A percentile compares a stretch with the other conserved stretches of the same genome.
These are phyloP conservation scores for Amphimedon queenslandica DNA, from an alignment of 37 sponge, comb jelly and placozoan genomes.

Conservation along the genomic window DNA sequence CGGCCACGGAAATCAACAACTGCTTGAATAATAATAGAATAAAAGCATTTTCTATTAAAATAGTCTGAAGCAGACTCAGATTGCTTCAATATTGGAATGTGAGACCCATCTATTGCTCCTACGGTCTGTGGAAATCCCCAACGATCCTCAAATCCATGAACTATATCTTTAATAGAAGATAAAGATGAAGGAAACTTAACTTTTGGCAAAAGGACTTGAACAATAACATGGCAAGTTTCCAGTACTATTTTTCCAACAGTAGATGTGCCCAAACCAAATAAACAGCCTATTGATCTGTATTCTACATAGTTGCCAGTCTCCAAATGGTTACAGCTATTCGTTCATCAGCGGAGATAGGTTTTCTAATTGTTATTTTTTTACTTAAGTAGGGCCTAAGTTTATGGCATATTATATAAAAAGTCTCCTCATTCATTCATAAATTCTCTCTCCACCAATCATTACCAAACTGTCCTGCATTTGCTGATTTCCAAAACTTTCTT, in stretches of 20 bases:
- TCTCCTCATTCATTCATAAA: not conserved
- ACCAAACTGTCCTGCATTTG: not conserved
- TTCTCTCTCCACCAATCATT: conserved; percentile 12
- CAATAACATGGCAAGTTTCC: conserved; percentile 28
- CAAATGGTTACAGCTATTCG: conserved; percentile 39
- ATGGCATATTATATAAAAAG: conserved; percentile 2
- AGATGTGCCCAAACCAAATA: conserved; percentile 36
- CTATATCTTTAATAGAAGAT: conserved; percentile 14
- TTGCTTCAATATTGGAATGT: conserved; percentile 24
- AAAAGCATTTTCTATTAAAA: conserved; percentile 28
- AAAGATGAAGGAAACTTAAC: not conserved
- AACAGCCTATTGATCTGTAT: conserved; percentile 17
- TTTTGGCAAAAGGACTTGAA: conserved; percentile 7
- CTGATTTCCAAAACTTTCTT: not conserved
- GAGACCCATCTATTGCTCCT: conserved; percentile 40
- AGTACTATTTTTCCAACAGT: conserved; percentile 32
- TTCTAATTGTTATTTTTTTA: not conserved
- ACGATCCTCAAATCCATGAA: conserved; percentile 18
- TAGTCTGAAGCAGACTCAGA: conserved; percentile 20
- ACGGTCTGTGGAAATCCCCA: conserved; percentile 31
- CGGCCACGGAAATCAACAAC: conserved; percentile 18
- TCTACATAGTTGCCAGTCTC: conserved; percentile 48
- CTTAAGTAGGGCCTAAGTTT: not conserved
- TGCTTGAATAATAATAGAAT: conserved; percentile 19
- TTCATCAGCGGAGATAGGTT: conserved; percentile 14